Conservation (phyloP, 2,113 vertebrate species). For the Proterorhinus semilunaris region DNA sequence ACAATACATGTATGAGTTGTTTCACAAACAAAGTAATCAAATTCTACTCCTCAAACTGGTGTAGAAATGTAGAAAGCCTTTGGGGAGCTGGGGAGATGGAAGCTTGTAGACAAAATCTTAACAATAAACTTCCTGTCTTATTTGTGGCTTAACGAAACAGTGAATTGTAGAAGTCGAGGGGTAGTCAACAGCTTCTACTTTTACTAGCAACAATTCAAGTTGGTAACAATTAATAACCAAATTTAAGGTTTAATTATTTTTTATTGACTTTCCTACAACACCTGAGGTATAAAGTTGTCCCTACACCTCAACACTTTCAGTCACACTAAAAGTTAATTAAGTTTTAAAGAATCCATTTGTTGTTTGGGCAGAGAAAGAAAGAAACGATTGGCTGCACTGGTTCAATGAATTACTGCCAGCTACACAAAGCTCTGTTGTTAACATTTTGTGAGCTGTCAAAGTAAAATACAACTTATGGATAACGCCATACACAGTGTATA, state of each 20-base stretch:
- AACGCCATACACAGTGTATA: conserved; percentile 6
- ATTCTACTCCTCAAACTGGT: too few species aligned
- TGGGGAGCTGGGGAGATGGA: too few species aligned
- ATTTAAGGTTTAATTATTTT: background rate
- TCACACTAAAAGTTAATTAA: conserved; percentile 25
- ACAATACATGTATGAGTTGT: too few species aligned
- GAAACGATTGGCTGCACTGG: background rate
- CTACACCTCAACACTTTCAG: conserved; percentile 1
- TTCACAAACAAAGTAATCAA: too few species aligned
- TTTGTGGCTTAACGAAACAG: background rate
- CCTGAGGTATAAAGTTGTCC: background rate
- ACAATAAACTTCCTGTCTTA: too few species aligned
- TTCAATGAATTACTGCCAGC: conserved; percentile 11
- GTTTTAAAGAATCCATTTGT: conserved; percentile 10
- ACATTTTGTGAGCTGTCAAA: conserved; percentile 17
- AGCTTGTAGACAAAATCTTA: too few species aligned
- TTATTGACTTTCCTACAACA: background rate
- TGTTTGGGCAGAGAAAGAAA: conserved; percentile 15
- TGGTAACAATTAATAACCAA: background rate
- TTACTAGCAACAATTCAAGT: background rate
- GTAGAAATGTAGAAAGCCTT: too few species aligned
- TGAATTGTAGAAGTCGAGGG: background rate
- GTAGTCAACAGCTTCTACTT: background rate
- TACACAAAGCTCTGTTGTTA: conserved; percentile 9
- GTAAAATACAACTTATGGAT: conserved; percentile 25